Percentiles rank a stretch among this genome's conserved stretches.
These are phyloP conservation scores for Drosophila nr. perissopoda DNA, from an alignment of 2,888 invertebrate genomes.

Conservation along the genomic window DNA sequence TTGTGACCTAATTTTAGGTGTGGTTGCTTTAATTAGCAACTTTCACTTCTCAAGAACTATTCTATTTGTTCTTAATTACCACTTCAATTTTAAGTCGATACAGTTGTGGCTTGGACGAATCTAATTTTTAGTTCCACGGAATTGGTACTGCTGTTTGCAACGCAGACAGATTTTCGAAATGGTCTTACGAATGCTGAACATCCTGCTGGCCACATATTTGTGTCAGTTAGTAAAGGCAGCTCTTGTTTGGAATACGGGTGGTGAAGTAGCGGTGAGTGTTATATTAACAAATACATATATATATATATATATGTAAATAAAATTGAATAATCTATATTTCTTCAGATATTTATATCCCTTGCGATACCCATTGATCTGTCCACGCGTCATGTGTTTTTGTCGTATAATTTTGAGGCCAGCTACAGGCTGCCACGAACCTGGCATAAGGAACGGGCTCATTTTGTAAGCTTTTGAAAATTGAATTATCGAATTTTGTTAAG, in stretches of 20 bases:
- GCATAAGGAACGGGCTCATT: constrained; percentile 57
- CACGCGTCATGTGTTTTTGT: constrained; percentile 89
- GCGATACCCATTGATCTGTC: constrained; percentile 90
- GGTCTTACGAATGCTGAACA: constrained; percentile 1
- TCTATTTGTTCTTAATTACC: constrained; percentile 45
- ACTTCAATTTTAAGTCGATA: constrained; percentile 22
- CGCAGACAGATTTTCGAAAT: neutral
- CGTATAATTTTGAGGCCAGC: constrained; percentile 90
- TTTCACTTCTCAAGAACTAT: constrained; percentile 53
- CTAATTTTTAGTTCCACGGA: constrained; percentile 28
- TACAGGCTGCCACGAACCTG: constrained; percentile 87
- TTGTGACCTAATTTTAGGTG: constrained; percentile 31
- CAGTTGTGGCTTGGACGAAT: neutral
- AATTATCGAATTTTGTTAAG: neutral
- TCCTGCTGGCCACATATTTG: constrained; percentile 8
- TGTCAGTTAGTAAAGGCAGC: constrained; percentile 10
- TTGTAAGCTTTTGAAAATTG: constrained; percentile 55
- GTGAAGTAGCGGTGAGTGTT: constrained; percentile 50
- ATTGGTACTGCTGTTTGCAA: neutral
- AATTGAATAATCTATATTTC: neutral
- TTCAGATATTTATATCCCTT: constrained; percentile 89
- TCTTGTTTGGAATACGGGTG: constrained; percentile 61
- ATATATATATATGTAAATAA: too few species aligned
- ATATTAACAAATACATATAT: neutral
- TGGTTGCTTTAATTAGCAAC: constrained; percentile 62